phyloP scores from a whole-genome alignment of 2,113 vertebrate genomes.

The Labrus mixtus region DNA sequence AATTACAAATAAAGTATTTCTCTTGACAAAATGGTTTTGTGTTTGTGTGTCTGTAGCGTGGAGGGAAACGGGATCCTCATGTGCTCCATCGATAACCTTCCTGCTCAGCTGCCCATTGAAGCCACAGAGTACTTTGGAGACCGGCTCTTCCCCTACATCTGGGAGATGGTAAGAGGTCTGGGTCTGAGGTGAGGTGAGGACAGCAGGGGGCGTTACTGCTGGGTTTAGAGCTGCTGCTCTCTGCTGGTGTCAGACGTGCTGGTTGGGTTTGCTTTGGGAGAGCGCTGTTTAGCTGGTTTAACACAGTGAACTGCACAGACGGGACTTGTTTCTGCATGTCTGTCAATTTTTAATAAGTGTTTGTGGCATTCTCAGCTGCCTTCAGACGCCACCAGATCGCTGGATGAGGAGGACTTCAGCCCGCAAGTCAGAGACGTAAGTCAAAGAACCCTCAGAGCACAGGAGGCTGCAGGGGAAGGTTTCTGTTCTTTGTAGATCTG shows the following conservation, averaged over 20 bases:
- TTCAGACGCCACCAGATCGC: constrained; percentile 89
- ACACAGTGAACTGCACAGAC: not conserved
- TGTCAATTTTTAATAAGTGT: not conserved
- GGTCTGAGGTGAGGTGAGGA: not conserved
- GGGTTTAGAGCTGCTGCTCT: not conserved
- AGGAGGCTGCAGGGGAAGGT: not conserved
- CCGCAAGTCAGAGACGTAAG: constrained; percentile 94
- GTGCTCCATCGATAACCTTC: constrained; percentile 98
- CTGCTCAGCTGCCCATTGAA: constrained; percentile 96
- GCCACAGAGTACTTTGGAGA: constrained; percentile 98
- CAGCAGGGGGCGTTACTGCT: not conserved
- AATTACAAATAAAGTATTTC: too few species aligned
- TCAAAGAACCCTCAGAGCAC: not conserved
- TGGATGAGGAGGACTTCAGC: constrained; percentile 91
- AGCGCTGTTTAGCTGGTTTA: constrained; percentile 10
- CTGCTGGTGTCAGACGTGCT: too few species aligned
- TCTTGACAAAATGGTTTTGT: too few species aligned
- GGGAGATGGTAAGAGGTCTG: constrained; percentile 93
- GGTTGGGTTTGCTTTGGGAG: constrained; percentile 30
- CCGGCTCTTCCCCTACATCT: constrained; percentile 93
- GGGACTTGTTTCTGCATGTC: too few species aligned
- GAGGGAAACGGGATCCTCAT: constrained; percentile 96
- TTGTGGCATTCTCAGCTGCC: constrained; percentile 83
- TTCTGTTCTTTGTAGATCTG: too few species aligned
- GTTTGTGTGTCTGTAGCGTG: constrained; percentile 82